Percentiles rank a stretch among this genome's conserved stretches.
phyloP scores from a whole-genome alignment of 2,113 vertebrate species.

The Perognathus longimembris region DNA sequence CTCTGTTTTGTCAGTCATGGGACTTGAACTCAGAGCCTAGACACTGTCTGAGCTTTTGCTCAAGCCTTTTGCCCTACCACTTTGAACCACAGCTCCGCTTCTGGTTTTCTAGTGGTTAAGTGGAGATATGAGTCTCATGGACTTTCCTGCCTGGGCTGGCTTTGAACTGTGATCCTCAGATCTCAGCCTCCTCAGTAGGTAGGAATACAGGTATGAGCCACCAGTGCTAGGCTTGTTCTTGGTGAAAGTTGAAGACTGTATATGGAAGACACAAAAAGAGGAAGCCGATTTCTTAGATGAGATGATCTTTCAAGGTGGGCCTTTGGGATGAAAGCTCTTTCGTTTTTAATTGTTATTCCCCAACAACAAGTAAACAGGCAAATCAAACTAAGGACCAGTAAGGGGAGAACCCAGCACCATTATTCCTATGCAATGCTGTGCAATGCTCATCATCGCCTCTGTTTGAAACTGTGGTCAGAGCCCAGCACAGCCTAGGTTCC shows the following conservation, averaged over 20 bases:
- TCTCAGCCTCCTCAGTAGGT: too few species aligned
- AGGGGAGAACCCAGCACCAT: neutral
- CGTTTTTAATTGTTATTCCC: neutral
- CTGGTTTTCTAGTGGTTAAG: too few species aligned
- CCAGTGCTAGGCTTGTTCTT: neutral
- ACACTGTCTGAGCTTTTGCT: too few species aligned
- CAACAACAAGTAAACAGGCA: neutral
- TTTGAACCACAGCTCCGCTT: too few species aligned
- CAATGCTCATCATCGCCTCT: neutral
- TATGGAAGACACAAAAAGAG: neutral
- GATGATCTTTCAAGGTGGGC: neutral
- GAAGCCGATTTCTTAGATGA: slow-evolving; percentile 1
- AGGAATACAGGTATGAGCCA: too few species aligned
- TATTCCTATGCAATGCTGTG: neutral
- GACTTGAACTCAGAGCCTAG: too few species aligned
- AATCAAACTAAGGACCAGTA: neutral
- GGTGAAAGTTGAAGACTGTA: neutral
- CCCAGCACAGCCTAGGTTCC: too few species aligned
- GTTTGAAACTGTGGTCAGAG: neutral
- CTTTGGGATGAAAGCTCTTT: neutral
- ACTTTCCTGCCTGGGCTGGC: too few species aligned
- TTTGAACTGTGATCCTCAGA: too few species aligned
- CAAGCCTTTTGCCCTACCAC: too few species aligned
- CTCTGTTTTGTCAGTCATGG: too few species aligned
- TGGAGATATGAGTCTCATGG: too few species aligned